phyloP scores from a whole-genome alignment of 2,888 invertebrate species.

The Invenusta paracnida region DNA sequence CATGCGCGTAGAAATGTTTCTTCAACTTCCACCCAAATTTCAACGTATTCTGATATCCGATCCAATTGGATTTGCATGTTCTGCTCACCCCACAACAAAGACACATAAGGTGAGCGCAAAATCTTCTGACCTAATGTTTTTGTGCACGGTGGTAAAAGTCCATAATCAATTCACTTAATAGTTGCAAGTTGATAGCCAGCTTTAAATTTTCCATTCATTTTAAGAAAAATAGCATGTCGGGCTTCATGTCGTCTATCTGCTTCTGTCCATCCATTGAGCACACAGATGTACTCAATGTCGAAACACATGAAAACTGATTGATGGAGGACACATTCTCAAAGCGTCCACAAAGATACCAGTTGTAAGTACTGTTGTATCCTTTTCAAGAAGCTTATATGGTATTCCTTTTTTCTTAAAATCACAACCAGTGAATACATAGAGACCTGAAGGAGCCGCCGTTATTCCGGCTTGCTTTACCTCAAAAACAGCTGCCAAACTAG shows the following conservation, averaged over 20 bases:
- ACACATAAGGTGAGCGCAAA: slow-evolving; percentile 5
- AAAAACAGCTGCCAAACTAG: slow-evolving; percentile 14
- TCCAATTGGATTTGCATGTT: slow-evolving; percentile 1
- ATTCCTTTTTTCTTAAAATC: slow-evolving; percentile 27
- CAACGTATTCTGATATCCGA: neutral
- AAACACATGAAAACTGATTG: neutral
- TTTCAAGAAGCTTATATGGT: slow-evolving; percentile 4
- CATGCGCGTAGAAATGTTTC: neutral
- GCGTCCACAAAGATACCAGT: slow-evolving; percentile 10
- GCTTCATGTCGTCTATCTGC: neutral
- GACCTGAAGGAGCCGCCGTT: slow-evolving; percentile 36
- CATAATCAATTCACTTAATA: slow-evolving; percentile 2
- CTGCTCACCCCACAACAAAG: slow-evolving; percentile 26
- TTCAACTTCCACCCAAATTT: neutral
- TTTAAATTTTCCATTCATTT: slow-evolving; percentile 16
- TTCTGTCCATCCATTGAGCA: slow-evolving; percentile 1
- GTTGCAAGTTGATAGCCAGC: slow-evolving; percentile 1
- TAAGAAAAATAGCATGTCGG: slow-evolving; percentile 9
- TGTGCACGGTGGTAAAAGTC: neutral
- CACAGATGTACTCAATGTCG: neutral
- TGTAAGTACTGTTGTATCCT: neutral
- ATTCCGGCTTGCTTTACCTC: neutral
- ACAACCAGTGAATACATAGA: slow-evolving; percentile 40
- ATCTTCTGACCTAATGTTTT: slow-evolving; percentile 22
- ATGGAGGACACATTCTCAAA: neutral